A percentile compares a stretch with the other conserved stretches of the same genome.
These are phyloP conservation scores for Tenualosa ilisha DNA, from an alignment of 2,797 vertebrate genomes.

Conservation along the genomic window DNA sequence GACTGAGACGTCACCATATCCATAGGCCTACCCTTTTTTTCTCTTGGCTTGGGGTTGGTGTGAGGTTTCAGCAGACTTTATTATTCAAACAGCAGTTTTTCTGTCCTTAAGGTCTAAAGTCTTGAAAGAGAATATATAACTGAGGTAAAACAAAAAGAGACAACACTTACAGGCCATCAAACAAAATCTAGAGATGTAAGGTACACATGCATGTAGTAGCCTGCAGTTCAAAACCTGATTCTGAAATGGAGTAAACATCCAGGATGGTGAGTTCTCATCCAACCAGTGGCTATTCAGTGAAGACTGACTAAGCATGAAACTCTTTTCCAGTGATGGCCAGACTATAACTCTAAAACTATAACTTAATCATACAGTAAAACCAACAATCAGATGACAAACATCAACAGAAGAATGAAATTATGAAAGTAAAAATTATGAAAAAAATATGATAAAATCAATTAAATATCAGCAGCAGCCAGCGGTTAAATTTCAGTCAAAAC, in stretches of 20 bases:
- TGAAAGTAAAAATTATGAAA: no score
- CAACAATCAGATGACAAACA: no score
- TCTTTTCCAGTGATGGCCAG: no score
- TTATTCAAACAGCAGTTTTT: not conserved
- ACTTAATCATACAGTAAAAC: no score
- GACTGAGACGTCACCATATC: not conserved
- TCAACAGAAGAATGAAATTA: no score
- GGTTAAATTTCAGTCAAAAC: no score
- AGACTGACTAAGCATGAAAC: no score
- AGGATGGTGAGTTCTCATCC: not conserved
- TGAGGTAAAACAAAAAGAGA: not conserved
- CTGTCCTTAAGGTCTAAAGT: not conserved
- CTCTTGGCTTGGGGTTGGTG: not conserved
- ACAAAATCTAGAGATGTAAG: not conserved
- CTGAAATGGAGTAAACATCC: not conserved
- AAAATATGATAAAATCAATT: no score
- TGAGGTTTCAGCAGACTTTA: not conserved
- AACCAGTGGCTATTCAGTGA: no score
- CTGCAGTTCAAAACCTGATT: not conserved
- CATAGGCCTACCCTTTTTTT: not conserved
- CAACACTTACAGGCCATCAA: not conserved
- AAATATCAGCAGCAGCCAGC: no score
- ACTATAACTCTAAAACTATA: no score
- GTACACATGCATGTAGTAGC: not conserved
- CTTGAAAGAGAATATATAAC: conserved; percentile 6